These are phyloP conservation scores for Carterocephalus palaemon DNA, from an alignment of 2,888 invertebrate genomes.

Conservation along the genomic window DNA sequence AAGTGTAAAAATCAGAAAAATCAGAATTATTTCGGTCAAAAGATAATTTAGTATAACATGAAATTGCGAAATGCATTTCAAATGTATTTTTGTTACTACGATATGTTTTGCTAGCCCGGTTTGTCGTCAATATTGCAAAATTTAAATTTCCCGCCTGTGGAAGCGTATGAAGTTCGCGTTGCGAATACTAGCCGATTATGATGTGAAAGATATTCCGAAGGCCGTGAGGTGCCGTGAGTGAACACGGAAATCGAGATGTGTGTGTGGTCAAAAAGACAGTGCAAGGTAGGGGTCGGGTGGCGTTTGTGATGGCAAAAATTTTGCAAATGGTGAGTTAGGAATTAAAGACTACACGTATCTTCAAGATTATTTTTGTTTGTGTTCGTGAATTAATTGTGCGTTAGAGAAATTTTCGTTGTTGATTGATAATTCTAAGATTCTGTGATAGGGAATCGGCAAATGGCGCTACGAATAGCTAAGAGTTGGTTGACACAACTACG, in stretches of 20 bases:
- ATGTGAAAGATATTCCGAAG: conserved; percentile 83
- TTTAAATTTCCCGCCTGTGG: conserved; percentile 72
- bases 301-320: conserved; percentile 88
- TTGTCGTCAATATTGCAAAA: conserved; percentile 41
- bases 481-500: conserved; percentile 79
- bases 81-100: no score
- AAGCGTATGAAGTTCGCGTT: conserved; percentile 78
- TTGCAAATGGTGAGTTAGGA: conserved; percentile 87
- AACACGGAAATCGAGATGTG: conserved; percentile 80
- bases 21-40: no score
- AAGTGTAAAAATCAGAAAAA: neutral
- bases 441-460: conserved; percentile 75
- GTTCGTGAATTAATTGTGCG: conserved; percentile 66
- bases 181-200: conserved; percentile 80
- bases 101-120: no score
- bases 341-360: conserved; percentile 61
- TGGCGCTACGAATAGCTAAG: conserved; percentile 78
- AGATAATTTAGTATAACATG: no score
- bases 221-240: conserved; percentile 77
- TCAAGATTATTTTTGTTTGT: conserved; percentile 58
- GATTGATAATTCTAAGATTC: conserved; percentile 67
- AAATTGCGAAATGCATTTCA: no score
- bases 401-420: conserved; percentile 62
- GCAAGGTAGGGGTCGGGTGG: conserved; percentile 88
- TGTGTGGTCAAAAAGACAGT: conserved; percentile 83